These are phyloP conservation scores for Chaenocephalus aceratus DNA, from an alignment of 2,113 vertebrate genomes.

Conservation along the genomic window DNA sequence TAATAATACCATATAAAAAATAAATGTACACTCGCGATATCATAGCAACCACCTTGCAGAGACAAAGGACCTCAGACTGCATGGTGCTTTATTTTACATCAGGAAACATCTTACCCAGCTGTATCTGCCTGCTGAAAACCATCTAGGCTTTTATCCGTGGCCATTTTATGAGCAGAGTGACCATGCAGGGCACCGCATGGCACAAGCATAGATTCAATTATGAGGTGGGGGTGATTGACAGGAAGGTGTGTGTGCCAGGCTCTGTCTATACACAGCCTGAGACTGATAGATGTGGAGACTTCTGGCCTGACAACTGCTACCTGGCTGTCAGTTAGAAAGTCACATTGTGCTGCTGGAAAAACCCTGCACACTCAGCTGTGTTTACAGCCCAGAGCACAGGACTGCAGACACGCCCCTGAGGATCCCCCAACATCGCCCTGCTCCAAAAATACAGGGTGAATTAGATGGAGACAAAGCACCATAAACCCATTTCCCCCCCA, in stretches of 20 bases:
- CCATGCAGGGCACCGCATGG: constrained; percentile 59
- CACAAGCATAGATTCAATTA: constrained; percentile 72
- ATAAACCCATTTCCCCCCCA: constrained; percentile 17
- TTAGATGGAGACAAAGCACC: constrained; percentile 54
- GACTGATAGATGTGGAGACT: constrained; percentile 68
- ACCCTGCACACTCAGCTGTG: constrained; percentile 51
- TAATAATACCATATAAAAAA: not conserved
- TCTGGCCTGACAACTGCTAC: constrained; percentile 54
- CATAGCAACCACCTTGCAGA: constrained; percentile 12
- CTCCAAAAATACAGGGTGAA: constrained; percentile 41
- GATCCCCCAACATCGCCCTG: constrained; percentile 25
- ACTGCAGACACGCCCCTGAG: constrained; percentile 38
- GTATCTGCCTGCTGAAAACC: constrained; percentile 50
- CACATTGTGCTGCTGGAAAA: constrained; percentile 60
- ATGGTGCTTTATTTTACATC: constrained; percentile 41
- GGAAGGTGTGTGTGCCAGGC: constrained; percentile 47
- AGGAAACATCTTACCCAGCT: constrained; percentile 45
- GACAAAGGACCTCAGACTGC: constrained; percentile 4
- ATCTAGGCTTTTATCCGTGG: constrained; percentile 61
- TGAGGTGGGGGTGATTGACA: constrained; percentile 52
- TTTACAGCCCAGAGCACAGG: constrained; percentile 57
- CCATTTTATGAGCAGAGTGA: constrained; percentile 56
- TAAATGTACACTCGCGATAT: not conserved
- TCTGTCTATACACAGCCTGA: constrained; percentile 38
- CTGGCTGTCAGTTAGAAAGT: constrained; percentile 53